Conservation (phyloP, 2,797 vertebrate species). For the Strix occidentalis region DNA sequence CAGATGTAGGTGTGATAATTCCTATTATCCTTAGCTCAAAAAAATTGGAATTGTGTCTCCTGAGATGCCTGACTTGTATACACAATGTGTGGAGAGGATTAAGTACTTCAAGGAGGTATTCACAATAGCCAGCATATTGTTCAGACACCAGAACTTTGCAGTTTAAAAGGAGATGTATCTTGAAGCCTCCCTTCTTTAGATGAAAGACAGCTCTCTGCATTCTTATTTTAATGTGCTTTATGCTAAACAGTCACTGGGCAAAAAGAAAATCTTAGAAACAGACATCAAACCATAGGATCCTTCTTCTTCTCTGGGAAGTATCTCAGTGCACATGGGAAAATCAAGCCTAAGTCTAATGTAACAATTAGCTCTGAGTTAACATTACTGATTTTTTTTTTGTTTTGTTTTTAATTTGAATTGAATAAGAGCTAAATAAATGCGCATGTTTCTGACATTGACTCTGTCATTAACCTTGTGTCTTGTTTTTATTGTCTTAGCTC, state of each 20-base stretch:
- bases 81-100: not conserved
- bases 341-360: not conserved
- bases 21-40: not conserved
- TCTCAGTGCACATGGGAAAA: not conserved
- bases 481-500: not conserved
- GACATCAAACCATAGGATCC: not conserved
- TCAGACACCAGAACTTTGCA: not conserved
- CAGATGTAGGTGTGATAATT: not conserved
- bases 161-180: not conserved
- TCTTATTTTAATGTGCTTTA: not conserved
- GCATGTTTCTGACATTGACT: not conserved
- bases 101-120: not conserved
- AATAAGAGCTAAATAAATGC: not conserved
- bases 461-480: not conserved
- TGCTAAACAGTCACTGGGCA: not conserved
- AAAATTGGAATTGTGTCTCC: not conserved
- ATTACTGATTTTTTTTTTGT: not conserved
- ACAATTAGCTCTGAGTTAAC: not conserved
- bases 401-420: not conserved
- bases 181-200: not conserved
- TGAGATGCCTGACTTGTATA: not conserved
- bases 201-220: not conserved
- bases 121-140: not conserved
- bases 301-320: not conserved
- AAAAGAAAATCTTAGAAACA: not conserved